Evolutionary conservation across 2,888 invertebrate genomes (phyloP), one percentile per base, ranked within the genome.

Genomic region (Nomada hirtipes): DNA sequence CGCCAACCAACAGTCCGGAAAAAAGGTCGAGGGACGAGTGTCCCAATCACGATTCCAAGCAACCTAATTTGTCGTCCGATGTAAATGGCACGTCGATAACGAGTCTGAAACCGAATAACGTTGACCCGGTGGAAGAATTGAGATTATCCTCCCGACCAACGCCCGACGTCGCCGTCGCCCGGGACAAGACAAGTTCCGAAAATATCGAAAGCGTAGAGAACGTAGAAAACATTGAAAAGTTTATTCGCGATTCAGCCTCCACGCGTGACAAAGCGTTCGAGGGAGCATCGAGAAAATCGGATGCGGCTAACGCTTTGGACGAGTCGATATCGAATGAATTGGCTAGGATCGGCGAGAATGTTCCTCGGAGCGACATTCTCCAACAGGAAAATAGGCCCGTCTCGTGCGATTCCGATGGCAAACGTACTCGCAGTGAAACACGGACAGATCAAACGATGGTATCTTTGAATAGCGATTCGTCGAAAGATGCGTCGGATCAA

Each of bases 221-320:
- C 1, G n/a, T 77, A 4, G 79, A 80, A 3, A 72, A 80, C 3
- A 77, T 80, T 53, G 72, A 80, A 20, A 78, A 73, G 20, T 82
- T 53, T 26, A 75, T 79, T 70, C 76, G 60, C 20, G 52, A 65
- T 47, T 65, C 18, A 15, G n/a, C 13, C n/a, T 47, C 29, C 1
- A 15, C 23, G 1, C 2, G 26, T 2, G n/a, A 63, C 4, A 23
- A 59, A 60, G 20, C 4, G 13, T 15, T 0, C 0, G 11, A 18
- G 2, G 20, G 44, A 2, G 11, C 26, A 20, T 26, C 47, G 2
- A 4, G 0, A 44, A 11, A 20, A 1, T 50, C 20, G 2, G 26
- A 36, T 36, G 20, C 36, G 11, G 20, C 23, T 36, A 1, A 20
- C 1, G 15, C 10, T 7, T 50, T 2, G 4, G 15, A 50, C 3